phyloP scores from a whole-genome alignment of 2,113 vertebrate species.

The Sclerurus mexicanus region DNA sequence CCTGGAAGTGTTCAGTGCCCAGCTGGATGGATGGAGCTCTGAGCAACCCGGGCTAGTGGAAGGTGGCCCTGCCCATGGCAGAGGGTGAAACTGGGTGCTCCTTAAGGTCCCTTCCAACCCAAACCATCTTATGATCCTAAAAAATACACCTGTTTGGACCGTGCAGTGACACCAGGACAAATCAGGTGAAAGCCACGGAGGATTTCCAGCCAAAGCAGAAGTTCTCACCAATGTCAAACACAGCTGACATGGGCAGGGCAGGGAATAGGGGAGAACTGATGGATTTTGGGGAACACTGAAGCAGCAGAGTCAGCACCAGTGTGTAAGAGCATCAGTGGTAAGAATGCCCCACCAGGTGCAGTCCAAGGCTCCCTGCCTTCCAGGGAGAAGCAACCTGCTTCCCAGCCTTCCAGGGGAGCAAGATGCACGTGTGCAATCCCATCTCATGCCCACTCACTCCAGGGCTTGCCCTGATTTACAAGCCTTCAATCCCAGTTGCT shows the following conservation, averaged over 20 bases:
- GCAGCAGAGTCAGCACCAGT: rapidly evolving
- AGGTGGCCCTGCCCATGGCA: background rate
- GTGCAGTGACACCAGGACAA: background rate
- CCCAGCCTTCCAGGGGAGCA: rapidly evolving
- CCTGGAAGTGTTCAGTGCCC: background rate
- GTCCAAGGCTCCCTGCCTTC: background rate
- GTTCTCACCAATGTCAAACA: background rate
- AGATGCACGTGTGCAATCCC: rapidly evolving
- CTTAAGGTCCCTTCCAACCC: background rate
- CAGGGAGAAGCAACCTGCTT: background rate
- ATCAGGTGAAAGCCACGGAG: background rate
- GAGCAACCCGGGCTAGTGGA: background rate
- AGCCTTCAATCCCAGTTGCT: background rate
- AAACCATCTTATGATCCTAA: background rate
- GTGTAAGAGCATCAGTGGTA: background rate
- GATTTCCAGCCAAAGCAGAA: background rate
- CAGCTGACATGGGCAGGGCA: background rate
- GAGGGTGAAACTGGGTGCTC: background rate
- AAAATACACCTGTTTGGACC: background rate
- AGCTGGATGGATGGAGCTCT: background rate
- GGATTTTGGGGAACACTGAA: background rate
- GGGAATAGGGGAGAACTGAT: rapidly evolving
- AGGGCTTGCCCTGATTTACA: background rate
- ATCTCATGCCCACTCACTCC: background rate
- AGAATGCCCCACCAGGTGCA: background rate